Evolutionary conservation across 2,888 invertebrate species (phyloP), one percentile per base, ranked within the genome.

Genomic region (Phaedon cochleariae): DNA sequence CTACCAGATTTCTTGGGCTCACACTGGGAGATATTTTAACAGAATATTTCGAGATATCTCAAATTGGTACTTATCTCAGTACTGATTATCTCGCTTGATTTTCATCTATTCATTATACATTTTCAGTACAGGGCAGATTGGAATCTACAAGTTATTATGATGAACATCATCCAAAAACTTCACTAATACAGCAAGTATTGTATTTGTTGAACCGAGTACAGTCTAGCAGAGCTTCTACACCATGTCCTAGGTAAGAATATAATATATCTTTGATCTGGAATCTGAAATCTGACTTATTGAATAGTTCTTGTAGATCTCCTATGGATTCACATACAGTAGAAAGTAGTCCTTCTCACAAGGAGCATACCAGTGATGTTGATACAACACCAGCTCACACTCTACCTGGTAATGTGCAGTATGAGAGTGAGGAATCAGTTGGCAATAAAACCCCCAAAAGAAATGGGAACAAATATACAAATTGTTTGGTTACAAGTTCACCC

Each of bases 31-130:
- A 83, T 67, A 79, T 82, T 61, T 71, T 84, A 53, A 70, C 73
- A 10, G 81, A 82, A 70, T 83, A 83, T 73, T 78, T 80, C 12
- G 72, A 75, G 34, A 76, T 83, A 54, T 80, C 78, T 58, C 79
- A 79, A 15, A 79, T 82, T 68, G 77, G 84, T 83, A n/a, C n/a
- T n/a, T n/a, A n/a, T n/a, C n/a, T n/a, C 72, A 69, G 75, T 67
- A 61, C 10, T 52, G 18, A 45, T 10, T 46, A 41, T 22, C 55
- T 57, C 12, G 46, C 45, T 41, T 26, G 7, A 22, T 31, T 26
- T 5, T 22, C 41, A 37, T 52, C 12, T 52, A 61, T 20, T 53
- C 1, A 15, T 17, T 20, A 45, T 57, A n/a, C 48, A 26, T 29
- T 53, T 68, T 62, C 67, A 83, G 82, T 83, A 55, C 81, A 82